These are phyloP conservation scores for Trachemys scripta DNA, from an alignment of 2,113 vertebrate genomes.

Conservation along the genomic window DNA sequence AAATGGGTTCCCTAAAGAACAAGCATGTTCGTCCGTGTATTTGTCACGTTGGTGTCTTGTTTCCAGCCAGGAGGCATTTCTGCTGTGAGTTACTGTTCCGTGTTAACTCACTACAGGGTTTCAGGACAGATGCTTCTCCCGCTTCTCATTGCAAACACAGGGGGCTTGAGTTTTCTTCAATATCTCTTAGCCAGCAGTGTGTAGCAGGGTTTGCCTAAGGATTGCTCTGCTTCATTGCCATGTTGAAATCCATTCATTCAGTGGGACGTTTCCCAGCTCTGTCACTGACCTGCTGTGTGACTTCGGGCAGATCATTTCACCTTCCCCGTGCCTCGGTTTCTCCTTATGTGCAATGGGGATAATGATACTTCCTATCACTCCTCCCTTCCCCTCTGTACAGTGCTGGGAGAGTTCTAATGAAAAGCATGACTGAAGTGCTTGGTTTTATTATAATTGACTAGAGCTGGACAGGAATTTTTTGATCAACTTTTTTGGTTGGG, in stretches of 20 bases:
- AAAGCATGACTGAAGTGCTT: background rate
- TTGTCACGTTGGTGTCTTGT: fast-evolving
- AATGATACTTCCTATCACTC: background rate
- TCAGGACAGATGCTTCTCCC: background rate
- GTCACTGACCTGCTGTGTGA: background rate
- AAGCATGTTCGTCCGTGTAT: background rate
- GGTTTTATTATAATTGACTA: background rate
- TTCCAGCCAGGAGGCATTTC: background rate
- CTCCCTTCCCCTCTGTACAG: background rate
- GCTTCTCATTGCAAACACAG: fast-evolving
- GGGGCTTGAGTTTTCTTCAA: background rate
- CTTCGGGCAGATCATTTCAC: background rate
- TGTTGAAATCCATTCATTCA: background rate
- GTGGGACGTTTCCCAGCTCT: background rate
- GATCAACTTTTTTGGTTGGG: background rate
- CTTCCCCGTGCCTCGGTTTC: background rate
- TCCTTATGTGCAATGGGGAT: background rate
- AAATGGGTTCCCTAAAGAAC: fast-evolving
- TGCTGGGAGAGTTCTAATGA: background rate
- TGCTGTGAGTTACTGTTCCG: background rate
- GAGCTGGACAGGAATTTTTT: background rate
- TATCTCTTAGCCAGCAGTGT: constrained; percentile 10
- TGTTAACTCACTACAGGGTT: background rate
- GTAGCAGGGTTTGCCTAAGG: background rate
- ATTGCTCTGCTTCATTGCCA: background rate